These are phyloP conservation scores for Micrasema longulum DNA, from an alignment of 1,140 invertebrate species.

Conservation along the genomic window DNA sequence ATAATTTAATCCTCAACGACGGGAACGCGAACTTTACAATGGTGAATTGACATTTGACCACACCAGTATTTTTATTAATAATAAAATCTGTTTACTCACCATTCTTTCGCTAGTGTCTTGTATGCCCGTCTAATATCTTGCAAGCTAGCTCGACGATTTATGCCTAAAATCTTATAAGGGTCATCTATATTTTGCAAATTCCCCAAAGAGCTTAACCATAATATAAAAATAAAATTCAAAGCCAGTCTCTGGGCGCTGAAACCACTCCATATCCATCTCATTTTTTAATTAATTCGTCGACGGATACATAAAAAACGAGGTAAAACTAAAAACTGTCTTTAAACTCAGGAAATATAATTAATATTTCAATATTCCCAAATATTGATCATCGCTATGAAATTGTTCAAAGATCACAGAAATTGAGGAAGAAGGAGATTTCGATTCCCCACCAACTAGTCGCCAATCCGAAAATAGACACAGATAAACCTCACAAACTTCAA, in stretches of 20 bases:
- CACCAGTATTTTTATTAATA: too few relatives aligned
- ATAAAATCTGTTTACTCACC: constrained; percentile 69
- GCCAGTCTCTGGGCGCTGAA: constrained; percentile 57
- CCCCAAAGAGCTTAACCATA: constrained; percentile 55
- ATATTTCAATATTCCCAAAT: constrained; percentile 23
- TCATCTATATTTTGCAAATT: constrained; percentile 73
- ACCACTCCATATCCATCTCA: constrained; percentile 60
- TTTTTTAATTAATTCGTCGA: constrained; percentile 41
- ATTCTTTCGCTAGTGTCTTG: constrained; percentile 90
- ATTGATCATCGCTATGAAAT: constrained; percentile 41
- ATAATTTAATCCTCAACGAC: too few relatives aligned
- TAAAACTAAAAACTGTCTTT: not conserved
- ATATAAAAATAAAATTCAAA: constrained; percentile 51
- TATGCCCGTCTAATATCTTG: constrained; percentile 91
- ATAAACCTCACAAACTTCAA: constrained; percentile 39
- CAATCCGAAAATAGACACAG: constrained; percentile 62
- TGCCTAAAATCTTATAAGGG: constrained; percentile 88
- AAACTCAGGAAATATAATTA: constrained; percentile 8
- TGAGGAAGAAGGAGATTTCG: constrained; percentile 2
- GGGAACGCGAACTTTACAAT: too few relatives aligned
- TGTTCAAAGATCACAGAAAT: constrained; percentile 12
- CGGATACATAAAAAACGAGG: constrained; percentile 22
- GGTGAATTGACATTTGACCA: too few relatives aligned
- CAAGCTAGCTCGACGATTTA: constrained; percentile 77
- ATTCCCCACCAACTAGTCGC: constrained; percentile 61